Percentiles rank a stretch among this genome's conserved stretches.
These are phyloP conservation scores for Melipona quadrifasciata DNA, from an alignment of 1,140 invertebrate species.

Conservation along the genomic window DNA sequence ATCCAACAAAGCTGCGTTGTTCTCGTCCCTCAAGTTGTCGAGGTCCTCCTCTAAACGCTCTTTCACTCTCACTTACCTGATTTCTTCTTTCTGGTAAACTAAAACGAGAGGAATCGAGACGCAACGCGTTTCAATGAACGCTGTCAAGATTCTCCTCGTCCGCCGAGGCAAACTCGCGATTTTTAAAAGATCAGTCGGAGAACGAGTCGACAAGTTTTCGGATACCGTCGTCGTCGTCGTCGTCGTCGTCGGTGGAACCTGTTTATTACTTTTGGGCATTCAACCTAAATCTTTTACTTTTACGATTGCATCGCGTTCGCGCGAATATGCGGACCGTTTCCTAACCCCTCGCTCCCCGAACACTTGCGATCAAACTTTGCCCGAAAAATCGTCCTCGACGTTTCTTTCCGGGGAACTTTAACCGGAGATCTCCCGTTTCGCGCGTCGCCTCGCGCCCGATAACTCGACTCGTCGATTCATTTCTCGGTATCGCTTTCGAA, in stretches of 20 bases:
- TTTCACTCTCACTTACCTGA: too few species aligned
- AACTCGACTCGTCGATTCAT: not conserved
- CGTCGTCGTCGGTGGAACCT: too few species aligned
- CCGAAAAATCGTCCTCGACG: slow-evolving; percentile 15
- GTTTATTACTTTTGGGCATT: slow-evolving; percentile 57
- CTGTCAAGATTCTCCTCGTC: slow-evolving; percentile 43
- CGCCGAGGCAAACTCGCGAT: slow-evolving; percentile 24
- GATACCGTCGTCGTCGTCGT: not conserved
- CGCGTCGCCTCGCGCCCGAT: not conserved
- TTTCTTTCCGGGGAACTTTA: not conserved
- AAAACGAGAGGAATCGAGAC: too few species aligned
- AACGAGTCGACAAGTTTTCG: slow-evolving; percentile 35
- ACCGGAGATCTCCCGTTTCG: not conserved
- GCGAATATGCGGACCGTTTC: not conserved
- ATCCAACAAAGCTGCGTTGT: too few species aligned
- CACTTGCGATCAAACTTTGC: slow-evolving; percentile 39
- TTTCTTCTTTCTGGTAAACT: too few species aligned
- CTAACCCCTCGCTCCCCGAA: not conserved
- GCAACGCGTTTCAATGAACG: slow-evolving; percentile 26
- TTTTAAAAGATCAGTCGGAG: slow-evolving; percentile 56
- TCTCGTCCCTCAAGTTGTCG: too few species aligned
- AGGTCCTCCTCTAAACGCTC: too few species aligned
- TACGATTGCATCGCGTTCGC: slow-evolving; percentile 54
- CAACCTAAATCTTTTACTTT: slow-evolving; percentile 62
- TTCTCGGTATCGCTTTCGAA: not conserved